Evolutionary conservation across 2,888 invertebrate species (phyloP).

Genomic region (Meghimatium bilineatum): DNA sequence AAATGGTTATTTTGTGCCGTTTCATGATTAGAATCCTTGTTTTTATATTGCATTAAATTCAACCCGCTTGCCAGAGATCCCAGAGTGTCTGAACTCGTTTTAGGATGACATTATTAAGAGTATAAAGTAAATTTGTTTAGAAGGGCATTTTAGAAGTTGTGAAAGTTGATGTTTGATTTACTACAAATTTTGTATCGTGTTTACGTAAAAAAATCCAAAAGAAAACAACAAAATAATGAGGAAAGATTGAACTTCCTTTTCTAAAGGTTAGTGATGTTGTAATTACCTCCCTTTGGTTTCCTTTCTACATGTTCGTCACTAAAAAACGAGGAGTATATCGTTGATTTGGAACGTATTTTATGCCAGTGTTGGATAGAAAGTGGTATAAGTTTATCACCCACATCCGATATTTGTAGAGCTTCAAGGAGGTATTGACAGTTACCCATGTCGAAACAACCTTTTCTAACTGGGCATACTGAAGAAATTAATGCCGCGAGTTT

Average conservation of each 20-base stretch:
- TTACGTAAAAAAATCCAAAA: neutral
- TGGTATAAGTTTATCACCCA: neutral
- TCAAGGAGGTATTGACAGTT: neutral
- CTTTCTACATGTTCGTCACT: constrained; percentile 4
- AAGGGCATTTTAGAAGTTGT: neutral
- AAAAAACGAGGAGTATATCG: neutral
- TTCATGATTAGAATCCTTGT: neutral
- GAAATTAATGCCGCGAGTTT: neutral
- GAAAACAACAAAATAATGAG: neutral
- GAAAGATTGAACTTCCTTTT: neutral
- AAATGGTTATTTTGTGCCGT: constrained; percentile 17
- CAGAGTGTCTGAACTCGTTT: neutral
- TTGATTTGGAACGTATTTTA: neutral
- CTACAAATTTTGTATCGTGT: neutral
- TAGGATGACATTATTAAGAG: constrained; percentile 9
- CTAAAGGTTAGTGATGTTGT: constrained; percentile 14
- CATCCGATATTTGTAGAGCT: neutral
- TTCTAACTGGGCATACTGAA: neutral
- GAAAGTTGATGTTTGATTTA: neutral
- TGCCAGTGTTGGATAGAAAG: neutral
- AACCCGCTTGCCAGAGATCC: neutral
- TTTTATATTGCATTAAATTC: neutral
- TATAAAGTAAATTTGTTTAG: neutral
- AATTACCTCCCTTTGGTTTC: constrained; percentile 20
- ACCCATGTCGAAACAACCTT: neutral